phyloP scores from a whole-genome alignment of 2,113 vertebrate genomes.

The Pteropus alecto region DNA sequence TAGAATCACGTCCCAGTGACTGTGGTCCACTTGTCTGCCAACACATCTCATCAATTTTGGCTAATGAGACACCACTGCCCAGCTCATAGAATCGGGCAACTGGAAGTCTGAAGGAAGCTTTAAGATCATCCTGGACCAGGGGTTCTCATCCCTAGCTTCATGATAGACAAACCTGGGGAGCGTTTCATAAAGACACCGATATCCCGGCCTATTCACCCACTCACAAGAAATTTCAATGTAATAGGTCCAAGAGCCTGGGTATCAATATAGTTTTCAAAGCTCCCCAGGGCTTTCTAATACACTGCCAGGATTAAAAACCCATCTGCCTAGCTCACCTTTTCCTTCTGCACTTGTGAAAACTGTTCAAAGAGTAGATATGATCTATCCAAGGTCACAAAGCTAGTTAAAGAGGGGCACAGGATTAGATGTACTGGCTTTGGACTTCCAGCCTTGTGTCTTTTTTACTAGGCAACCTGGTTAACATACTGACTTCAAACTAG shows the following conservation, averaged over 20 bases:
- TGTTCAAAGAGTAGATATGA: background rate
- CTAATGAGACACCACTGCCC: background rate
- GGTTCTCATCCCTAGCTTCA: background rate
- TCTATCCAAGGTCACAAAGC: background rate
- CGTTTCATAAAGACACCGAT: background rate
- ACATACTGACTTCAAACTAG: background rate
- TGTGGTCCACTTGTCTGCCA: background rate
- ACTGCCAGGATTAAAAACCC: background rate
- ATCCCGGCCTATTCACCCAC: background rate
- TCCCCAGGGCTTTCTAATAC: background rate
- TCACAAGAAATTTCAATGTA: background rate
- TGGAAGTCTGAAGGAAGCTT: background rate
- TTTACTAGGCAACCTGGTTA: background rate
- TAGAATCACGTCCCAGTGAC: background rate
- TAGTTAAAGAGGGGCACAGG: background rate
- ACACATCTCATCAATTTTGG: background rate
- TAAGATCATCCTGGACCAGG: background rate
- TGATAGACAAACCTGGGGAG: no score
- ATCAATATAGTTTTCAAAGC: background rate
- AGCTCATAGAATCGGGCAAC: background rate
- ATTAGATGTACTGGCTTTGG: background rate
- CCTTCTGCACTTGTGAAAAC: background rate
- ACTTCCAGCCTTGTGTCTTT: background rate
- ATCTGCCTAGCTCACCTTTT: background rate
- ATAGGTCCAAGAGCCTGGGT: background rate